Evolutionary conservation across 2,113 vertebrate species (phyloP), one percentile per base, ranked within the genome.

Genomic region (Eupsittula cactorum): DNA sequence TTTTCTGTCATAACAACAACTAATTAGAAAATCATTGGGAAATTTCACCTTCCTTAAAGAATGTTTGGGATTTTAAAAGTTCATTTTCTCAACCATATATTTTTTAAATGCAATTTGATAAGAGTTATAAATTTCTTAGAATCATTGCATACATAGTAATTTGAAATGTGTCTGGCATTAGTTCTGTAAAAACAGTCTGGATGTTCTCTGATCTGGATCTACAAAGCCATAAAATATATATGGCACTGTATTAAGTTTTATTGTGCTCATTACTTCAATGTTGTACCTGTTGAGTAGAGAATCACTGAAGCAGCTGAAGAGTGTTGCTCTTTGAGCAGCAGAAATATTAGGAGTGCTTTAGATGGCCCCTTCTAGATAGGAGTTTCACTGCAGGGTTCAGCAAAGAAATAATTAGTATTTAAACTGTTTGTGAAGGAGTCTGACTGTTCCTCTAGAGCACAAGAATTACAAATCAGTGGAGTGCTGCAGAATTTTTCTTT

Each of bases 181-280:
- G 55, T 83, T 88, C 88, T 93, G 59, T 85, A 80, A 95, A 97
- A 97, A 95, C 96, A 95, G 90, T 96, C 92, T 93, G 92, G 71
- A 92, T 96, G 92, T 87, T 91, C 95, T 97, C 81, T 96, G 93
- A 93, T 96, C 88, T 96, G 78, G 85, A 92, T 96, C 94, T 94
- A 49, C 71, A 81, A 59, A 88, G 71, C 86, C 75, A 81, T 97
- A 96, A 96, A 97, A 92, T 95, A 95, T 96, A 94, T 96, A 93
- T 55, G 64, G 86, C 84, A 85, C 75, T 62, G 71, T 94, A 86
- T 95, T 96, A 97, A 96, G 94, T 96, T 97, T 97, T 97, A 97
- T 92, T 95, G 89, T 93, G 64, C 91, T 96, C 92, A 92, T 97
- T 97, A 96, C 91, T 94, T 95, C 84, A 44, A 0, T 75, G 68